phyloP scores from a whole-genome alignment of 2,888 invertebrate species.

The Actias luna region DNA sequence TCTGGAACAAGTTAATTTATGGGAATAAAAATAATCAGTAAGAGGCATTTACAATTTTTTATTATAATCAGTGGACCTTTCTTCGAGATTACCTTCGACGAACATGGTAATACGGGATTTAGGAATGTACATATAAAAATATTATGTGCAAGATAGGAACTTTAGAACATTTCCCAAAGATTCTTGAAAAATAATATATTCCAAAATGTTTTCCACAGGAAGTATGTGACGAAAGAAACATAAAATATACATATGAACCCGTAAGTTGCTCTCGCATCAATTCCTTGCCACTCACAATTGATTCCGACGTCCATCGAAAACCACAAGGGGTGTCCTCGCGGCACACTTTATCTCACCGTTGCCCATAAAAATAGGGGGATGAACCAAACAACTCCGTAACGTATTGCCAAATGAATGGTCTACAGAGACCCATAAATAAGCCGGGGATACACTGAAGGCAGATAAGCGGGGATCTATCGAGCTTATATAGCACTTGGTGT shows the following conservation, averaged over 20 bases:
- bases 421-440: slow-evolving; percentile 62
- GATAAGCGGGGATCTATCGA: slow-evolving; percentile 73
- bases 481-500: slow-evolving; percentile 67
- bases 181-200: too few species aligned
- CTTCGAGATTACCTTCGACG: too few species aligned
- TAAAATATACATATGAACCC: neutral
- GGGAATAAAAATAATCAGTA: too few species aligned
- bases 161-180: too few species aligned
- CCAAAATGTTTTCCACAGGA: neutral
- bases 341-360: slow-evolving; percentile 41
- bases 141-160: too few species aligned
- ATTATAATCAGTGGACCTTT: too few species aligned
- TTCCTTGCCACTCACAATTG: slow-evolving; percentile 15
- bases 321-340: slow-evolving; percentile 28
- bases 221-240: neutral
- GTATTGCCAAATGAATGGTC: slow-evolving; percentile 66
- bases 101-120: too few species aligned
- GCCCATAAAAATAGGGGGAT: slow-evolving; percentile 54
- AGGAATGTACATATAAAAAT: too few species aligned
- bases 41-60: too few species aligned
- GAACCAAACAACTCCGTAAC: slow-evolving; percentile 59
- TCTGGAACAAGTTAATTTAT: too few species aligned
- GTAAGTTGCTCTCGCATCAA: neutral
- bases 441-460: slow-evolving; percentile 58
- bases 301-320: slow-evolving; percentile 18